Base-by-base conservation (phyloP, 1,140 invertebrate genomes). In the Eurosta solidaginis region DNA sequence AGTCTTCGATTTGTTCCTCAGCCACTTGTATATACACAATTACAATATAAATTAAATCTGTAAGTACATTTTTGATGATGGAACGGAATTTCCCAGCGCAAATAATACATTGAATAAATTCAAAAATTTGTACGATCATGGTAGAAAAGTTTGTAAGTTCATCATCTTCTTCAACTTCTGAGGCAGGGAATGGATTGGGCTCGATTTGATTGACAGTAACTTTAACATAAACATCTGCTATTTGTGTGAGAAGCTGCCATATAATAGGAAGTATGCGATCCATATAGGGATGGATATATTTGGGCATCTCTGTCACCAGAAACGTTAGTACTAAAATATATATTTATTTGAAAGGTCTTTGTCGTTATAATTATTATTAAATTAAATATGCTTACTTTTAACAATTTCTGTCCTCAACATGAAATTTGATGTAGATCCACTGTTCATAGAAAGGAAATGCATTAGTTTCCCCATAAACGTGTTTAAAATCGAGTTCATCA, bases 121-220 rank as follows among this genome's bases (percentile, higher is more conserved):
- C 94, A 82, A 96, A 94, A 33, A 94, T 92, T 74, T 92, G 91
- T 81, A 93, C 93, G n/a, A 95, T 91, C 33, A 95, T 88, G 79
- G 92, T 93, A 81, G 93, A 92, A 83, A 94, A 93, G 74, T 93
- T 92, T 10, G 94, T 90, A 29, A 92, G 88, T 86, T 94, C 93
- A 74, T 93, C 93, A 25, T 87, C 85, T 74, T 85, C 85, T 42
- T 76, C 79, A 75, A 77, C 80, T 79, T 82, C 82, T n/a, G 82
- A 78, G 10, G 79, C 80, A 0, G 81, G 79, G 45, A 88, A 79
- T 0, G 85, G 82, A 81, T 81, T 84, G 1, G 78, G n/a, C 47
- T 87, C 85, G 1, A 82, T 85, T 79, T 87, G 83, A 76, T 88
- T 88, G 1, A 88, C 86, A 2, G 83, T 85, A 36, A 81, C 84